Base-by-base conservation (phyloP, 53 echinoderm and acorn worm species). In the Stichopus horrens region DNA sequence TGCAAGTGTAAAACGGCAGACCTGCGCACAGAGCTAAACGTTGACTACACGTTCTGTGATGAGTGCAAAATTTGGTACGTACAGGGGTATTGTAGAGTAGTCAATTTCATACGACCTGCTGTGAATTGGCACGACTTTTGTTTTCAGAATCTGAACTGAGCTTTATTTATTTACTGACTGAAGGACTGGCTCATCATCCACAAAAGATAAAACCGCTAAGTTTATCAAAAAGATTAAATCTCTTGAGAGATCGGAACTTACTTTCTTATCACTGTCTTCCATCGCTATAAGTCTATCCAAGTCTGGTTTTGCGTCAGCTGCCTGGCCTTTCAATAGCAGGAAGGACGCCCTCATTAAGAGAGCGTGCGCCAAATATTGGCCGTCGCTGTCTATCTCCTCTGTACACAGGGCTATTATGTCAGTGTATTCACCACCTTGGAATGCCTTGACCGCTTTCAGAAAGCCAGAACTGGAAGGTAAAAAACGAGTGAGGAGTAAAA, bases 281-380 rank as follows among this genome's bases (percentile, higher is more conserved):
- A 93, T 91, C 52, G 65, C 73, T 59, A 97, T 97, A 16, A 97
- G 89, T 58, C 20, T 80, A 65, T 97, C 95, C 55, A 97, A 90
- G 78, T 95, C 97, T 7, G 97, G 97, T 83, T 91, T 91, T 51
- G 95, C 97, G 54, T 88, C 77, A 0, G 21, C 9, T 9, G 95
- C 94, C 57, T 95, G 95, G 18, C 97, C 97, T 83, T 89, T 93
- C 57, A 97, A 88, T 5, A 97, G 91, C 63, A 86, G 93, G 79
- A 97, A 95, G 5, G 95, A 94, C 9, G 95, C 95, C 63, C 94
- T 95, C 97, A 97, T 95, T 14, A 97, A 86, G 5, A 97, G 88
- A 11, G 97, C 97, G 65, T 95, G 90, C 0, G 92, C 88, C 13
- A 89, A 21, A 63, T 89, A 89, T 66, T 90, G 74, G 7, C 95